A percentile compares a stretch with the other conserved stretches of the same genome.
Evolutionary conservation across 2,113 vertebrate species (phyloP).

Genomic region (Myrmophylax atrothorax): DNA sequence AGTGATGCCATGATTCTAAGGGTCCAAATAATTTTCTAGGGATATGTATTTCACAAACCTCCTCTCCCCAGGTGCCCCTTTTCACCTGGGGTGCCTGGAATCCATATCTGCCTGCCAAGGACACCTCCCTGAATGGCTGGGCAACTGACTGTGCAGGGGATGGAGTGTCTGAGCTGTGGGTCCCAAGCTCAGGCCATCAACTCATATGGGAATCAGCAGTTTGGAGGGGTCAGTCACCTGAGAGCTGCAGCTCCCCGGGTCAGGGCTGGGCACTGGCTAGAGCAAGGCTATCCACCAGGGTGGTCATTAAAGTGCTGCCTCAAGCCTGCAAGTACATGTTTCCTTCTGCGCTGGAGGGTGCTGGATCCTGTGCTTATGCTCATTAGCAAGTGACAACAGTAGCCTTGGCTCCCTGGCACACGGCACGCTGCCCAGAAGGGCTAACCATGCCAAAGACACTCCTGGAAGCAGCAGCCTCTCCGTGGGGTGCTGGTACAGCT

Average conservation of each 20-base stretch:
- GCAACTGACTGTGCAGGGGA: not conserved
- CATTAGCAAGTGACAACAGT: not conserved
- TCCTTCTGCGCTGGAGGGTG: not conserved
- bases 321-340: not conserved
- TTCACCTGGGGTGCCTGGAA: not conserved
- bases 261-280: not conserved
- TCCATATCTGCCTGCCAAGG: not conserved
- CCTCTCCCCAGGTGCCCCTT: not conserved
- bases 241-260: not conserved
- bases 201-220: not conserved
- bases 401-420: conserved; percentile 51
- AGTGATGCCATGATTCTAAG: not conserved
- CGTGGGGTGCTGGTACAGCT: rapidly evolving
- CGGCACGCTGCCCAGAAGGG: not conserved
- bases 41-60: not conserved
- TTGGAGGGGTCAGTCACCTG: not conserved
- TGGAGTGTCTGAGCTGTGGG: not conserved
- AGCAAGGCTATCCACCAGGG: not conserved
- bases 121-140: not conserved
- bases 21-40: not conserved
- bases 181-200: rapidly evolving
- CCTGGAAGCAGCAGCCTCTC: not conserved
- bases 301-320: not conserved
- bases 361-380: not conserved
- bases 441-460: not conserved